phyloP scores from a whole-genome alignment of 2,888 invertebrate species.

The Nudaria mundana region DNA sequence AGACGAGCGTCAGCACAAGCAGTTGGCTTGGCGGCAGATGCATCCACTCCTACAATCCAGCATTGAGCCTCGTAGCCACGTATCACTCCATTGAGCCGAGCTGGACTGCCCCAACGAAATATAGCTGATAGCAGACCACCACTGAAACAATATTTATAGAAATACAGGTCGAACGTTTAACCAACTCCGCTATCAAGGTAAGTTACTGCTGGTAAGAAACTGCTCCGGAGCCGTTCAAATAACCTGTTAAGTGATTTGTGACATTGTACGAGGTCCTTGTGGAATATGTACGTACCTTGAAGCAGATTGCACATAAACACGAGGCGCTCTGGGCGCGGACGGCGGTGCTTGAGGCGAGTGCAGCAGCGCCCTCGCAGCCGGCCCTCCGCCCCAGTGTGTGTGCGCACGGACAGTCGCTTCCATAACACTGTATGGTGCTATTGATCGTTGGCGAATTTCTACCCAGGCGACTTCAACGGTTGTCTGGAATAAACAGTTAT shows the following conservation, averaged over 20 bases:
- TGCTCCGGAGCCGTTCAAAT: no score
- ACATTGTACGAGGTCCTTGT: no score
- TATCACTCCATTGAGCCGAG: conserved; percentile 87
- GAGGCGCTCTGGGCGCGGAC: conserved; percentile 84
- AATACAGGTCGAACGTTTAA: no score
- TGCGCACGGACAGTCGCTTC: conserved; percentile 89
- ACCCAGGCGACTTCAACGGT: conserved; percentile 78
- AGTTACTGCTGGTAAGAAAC: no score
- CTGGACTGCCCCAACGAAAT: conserved; percentile 91
- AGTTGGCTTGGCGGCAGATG: conserved; percentile 58
- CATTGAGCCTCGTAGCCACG: conserved; percentile 87
- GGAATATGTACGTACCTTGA: conserved; percentile 38
- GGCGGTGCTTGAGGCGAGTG: conserved; percentile 92
- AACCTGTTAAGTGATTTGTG: no score
- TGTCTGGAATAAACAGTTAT: conserved; percentile 47
- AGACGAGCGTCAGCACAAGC: conserved; percentile 78
- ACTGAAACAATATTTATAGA: conserved; percentile 28
- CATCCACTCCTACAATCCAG: conserved; percentile 67
- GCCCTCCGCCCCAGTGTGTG: conserved; percentile 92
- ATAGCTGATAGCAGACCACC: conserved; percentile 79
- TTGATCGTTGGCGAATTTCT: conserved; percentile 38
- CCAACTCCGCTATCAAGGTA: no score
- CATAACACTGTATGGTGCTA: conserved; percentile 86
- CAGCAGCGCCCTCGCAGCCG: conserved; percentile 81
- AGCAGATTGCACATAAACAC: conserved; percentile 84